Percentiles rank a stretch among this genome's conserved stretches.
Evolutionary conservation across 2,888 invertebrate species (phyloP).

Genomic region (Abscondita cerata): DNA sequence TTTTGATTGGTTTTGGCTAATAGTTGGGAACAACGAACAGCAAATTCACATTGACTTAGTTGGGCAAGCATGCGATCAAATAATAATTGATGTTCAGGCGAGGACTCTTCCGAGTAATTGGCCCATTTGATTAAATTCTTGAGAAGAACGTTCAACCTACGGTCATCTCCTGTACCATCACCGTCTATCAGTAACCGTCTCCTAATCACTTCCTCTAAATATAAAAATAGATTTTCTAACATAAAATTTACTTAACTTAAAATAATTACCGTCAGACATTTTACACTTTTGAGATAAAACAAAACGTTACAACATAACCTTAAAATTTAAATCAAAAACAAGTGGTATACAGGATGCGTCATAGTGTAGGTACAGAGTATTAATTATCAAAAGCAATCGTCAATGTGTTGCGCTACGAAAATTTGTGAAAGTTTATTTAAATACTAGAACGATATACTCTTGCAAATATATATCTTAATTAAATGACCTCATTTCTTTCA

Average conservation of each 20-base stretch:
- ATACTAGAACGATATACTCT: too few species aligned
- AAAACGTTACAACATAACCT: too few species aligned
- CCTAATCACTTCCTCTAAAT: conserved; percentile 91
- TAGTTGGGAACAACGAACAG: conserved; percentile 82
- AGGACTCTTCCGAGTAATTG: conserved; percentile 69
- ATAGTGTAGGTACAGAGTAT: too few species aligned
- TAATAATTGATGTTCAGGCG: conserved; percentile 72
- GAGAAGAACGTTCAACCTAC: conserved; percentile 82
- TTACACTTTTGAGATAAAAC: conserved; percentile 9
- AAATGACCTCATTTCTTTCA: too few species aligned
- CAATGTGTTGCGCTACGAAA: too few species aligned
- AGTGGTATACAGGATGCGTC: too few species aligned
- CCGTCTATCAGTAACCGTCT: conserved; percentile 93
- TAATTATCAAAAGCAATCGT: too few species aligned
- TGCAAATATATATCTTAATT: too few species aligned
- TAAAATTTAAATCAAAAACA: too few species aligned
- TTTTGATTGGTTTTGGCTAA: conserved; percentile 83
- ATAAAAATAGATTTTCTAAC: background rate
- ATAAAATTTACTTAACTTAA: background rate
- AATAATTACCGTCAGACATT: conserved; percentile 23
- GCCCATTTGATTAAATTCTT: conserved; percentile 87
- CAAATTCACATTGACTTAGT: conserved; percentile 87
- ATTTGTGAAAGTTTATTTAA: too few species aligned
- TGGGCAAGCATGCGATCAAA: conserved; percentile 84
- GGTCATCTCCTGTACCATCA: conserved; percentile 96